Evolutionary conservation across 1,140 invertebrate genomes (phyloP).

Genomic region (Solen grandis): DNA sequence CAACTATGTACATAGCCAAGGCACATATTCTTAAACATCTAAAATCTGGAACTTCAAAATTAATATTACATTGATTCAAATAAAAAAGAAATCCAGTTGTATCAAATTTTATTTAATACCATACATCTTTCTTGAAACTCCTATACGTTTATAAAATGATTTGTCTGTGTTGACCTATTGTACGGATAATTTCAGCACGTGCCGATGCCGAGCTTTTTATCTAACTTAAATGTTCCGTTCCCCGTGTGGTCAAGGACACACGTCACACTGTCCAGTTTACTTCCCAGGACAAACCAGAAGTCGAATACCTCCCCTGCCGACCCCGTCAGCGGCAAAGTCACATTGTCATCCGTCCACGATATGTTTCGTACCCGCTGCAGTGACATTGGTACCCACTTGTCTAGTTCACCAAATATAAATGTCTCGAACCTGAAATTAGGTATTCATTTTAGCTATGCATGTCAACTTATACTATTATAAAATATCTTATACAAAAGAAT

Average conservation of each 20-base stretch:
- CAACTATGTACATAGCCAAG: too few species aligned
- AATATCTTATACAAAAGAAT: neutral
- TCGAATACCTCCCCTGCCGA: conserved; percentile 41
- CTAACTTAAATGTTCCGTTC: conserved; percentile 29
- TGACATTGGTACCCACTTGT: conserved; percentile 59
- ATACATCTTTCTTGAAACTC: too few species aligned
- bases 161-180: too few species aligned
- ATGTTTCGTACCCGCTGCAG: conserved; percentile 46
- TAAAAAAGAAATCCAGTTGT: too few species aligned
- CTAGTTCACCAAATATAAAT: conserved; percentile 49
- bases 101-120: too few species aligned
- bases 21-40: too few species aligned
- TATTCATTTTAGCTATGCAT: neutral
- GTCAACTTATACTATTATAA: neutral
- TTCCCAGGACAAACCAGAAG: conserved; percentile 50
- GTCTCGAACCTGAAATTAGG: conserved; percentile 35
- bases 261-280: conserved; percentile 11
- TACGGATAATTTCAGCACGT: too few species aligned
- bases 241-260: conserved; percentile 28
- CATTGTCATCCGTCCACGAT: conserved; percentile 17
- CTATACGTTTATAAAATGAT: too few species aligned
- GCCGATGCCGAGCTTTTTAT: neutral
- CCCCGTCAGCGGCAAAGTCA: conserved; percentile 32
- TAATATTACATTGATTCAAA: too few species aligned
- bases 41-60: too few species aligned